Conservation (phyloP, 2,888 invertebrate genomes). For the Mesorhabditis sp. region DNA sequence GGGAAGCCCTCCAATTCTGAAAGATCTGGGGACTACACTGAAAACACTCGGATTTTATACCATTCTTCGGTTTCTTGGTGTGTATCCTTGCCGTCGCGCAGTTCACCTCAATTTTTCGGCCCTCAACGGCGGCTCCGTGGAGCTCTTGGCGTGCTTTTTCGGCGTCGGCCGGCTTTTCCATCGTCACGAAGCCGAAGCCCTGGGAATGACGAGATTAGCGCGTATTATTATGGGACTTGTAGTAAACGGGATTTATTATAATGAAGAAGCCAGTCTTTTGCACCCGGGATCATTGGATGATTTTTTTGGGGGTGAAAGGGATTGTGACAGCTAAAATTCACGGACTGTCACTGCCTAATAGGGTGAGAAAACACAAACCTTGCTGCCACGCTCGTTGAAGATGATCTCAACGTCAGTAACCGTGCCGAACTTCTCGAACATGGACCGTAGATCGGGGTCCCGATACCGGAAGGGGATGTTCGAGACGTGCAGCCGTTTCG, state of each 20-base stretch:
- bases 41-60: not conserved
- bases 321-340: too few species aligned
- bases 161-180: constrained; percentile 99
- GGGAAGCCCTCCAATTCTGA: not conserved
- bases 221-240: not conserved
- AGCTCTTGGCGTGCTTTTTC: constrained; percentile 99
- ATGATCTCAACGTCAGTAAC: constrained; percentile 99
- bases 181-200: constrained; percentile 99
- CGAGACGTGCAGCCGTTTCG: constrained; percentile 88
- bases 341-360: too few species aligned
- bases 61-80: constrained; percentile 80
- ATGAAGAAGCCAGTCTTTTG: too few species aligned
- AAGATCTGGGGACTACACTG: not conserved
- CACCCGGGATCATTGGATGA: too few species aligned
- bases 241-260: too few species aligned
- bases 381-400: constrained; percentile 98
- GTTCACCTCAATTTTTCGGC: constrained; percentile 98
- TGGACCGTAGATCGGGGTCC: constrained; percentile 91
- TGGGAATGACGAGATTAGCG: constrained; percentile 67
- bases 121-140: constrained; percentile 99
- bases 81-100: constrained; percentile 99
- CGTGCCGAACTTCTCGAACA: constrained; percentile 81
- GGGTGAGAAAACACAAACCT: too few species aligned
- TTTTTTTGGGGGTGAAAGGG: too few species aligned
- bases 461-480: constrained; percentile 99